Conservation (phyloP, 2,797 vertebrate species). For the Kryptolebias ocellatus region DNA sequence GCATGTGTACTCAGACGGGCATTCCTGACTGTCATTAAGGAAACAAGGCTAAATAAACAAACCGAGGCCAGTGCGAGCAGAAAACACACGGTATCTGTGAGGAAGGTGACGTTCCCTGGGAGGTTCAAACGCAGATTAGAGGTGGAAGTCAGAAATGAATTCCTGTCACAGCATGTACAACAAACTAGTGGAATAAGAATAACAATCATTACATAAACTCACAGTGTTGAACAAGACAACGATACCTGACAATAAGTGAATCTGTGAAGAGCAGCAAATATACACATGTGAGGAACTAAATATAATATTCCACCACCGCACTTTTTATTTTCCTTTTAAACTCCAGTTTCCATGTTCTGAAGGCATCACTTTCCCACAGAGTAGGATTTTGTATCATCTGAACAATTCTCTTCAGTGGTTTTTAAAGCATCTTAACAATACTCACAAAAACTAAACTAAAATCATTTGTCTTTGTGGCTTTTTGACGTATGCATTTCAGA, state of each 20-base stretch:
- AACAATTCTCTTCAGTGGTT: background rate
- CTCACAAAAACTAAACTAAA: no score
- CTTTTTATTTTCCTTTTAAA: background rate
- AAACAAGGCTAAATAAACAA: constrained; percentile 26
- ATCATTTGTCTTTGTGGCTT: no score
- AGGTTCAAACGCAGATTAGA: background rate
- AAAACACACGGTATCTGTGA: background rate
- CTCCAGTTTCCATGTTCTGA: background rate
- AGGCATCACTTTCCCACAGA: background rate
- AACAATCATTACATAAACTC: constrained; percentile 5
- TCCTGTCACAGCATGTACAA: background rate
- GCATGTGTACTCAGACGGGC: constrained; percentile 20
- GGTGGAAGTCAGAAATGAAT: background rate
- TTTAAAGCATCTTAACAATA: background rate
- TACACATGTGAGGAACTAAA: background rate
- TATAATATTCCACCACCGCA: background rate
- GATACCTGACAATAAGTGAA: background rate
- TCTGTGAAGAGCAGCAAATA: background rate
- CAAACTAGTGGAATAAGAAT: background rate
- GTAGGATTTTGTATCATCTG: background rate
- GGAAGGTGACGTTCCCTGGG: background rate
- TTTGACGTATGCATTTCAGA: background rate
- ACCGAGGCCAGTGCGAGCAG: background rate
- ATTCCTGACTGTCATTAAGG: constrained; percentile 3
- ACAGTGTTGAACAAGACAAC: constrained; percentile 7